phyloP scores from a whole-genome alignment of 2,113 vertebrate species.

The Solenodon paradoxus region DNA sequence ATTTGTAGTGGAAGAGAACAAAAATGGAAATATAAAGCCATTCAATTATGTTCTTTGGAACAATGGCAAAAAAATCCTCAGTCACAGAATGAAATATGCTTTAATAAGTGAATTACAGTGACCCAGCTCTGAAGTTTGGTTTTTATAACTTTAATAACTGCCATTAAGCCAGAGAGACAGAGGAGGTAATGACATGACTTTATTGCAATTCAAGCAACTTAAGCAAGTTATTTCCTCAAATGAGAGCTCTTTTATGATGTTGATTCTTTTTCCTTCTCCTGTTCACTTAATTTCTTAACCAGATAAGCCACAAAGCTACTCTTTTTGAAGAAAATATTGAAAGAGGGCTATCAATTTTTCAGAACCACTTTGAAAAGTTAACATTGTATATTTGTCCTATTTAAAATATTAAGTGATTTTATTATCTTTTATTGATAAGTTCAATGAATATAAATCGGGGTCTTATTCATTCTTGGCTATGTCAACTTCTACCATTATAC shows the following conservation, averaged over 20 bases:
- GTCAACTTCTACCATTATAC: neutral
- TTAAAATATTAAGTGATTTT: neutral
- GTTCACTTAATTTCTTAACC: conserved; percentile 2
- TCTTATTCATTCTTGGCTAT: neutral
- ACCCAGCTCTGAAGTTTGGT: neutral
- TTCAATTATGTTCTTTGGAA: neutral
- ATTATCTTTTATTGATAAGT: neutral
- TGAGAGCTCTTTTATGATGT: neutral
- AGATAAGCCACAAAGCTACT: neutral
- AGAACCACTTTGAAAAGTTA: neutral
- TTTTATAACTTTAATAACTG: neutral
- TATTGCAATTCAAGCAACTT: neutral
- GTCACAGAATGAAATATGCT: conserved; percentile 50
- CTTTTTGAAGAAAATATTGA: neutral
- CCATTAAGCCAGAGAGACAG: neutral
- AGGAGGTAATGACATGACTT: conserved; percentile 13
- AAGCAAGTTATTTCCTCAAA: conserved; percentile 26
- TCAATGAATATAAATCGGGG: neutral
- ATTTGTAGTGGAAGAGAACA: conserved; percentile 40
- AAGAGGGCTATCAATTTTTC: neutral
- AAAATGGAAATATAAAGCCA: neutral
- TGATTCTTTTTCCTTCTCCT: neutral
- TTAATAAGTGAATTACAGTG: conserved; percentile 49
- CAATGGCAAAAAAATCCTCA: neutral
- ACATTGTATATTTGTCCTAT: neutral